Conservation (phyloP, 2,888 invertebrate species). For the Cephus rjabovi region DNA sequence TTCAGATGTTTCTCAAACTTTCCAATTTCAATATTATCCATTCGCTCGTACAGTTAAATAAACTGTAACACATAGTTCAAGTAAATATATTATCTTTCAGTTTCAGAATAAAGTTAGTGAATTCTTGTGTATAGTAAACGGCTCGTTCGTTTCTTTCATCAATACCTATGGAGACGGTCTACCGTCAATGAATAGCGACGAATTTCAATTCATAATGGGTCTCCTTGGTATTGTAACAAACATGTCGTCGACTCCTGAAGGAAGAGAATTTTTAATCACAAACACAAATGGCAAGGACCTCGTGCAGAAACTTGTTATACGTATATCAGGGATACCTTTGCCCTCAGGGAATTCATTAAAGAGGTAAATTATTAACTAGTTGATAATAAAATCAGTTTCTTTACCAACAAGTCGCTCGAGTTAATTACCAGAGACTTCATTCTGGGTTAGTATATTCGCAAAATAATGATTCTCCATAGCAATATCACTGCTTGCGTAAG, state of each 20-base stretch:
- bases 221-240: conserved; percentile 63
- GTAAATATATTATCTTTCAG: conserved; percentile 21
- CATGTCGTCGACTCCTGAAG: conserved; percentile 58
- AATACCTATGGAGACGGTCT: conserved; percentile 55
- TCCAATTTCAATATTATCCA: not conserved
- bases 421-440: not conserved
- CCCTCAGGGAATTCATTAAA: conserved; percentile 55
- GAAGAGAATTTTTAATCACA: conserved; percentile 59
- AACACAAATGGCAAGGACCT: conserved; percentile 56
- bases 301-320: conserved; percentile 52
- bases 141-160: conserved; percentile 60
- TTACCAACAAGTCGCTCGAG: not conserved
- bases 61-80: not conserved
- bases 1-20: not conserved
- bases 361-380: conserved; percentile 38
- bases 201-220: conserved; percentile 61
- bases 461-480: not conserved
- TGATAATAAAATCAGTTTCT: not conserved
- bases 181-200: conserved; percentile 55
- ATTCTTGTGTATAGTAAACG: conserved; percentile 59
- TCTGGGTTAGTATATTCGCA: not conserved
- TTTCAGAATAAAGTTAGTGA: conserved; percentile 56
- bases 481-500: not conserved
- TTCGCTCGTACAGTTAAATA: not conserved
- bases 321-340: conserved; percentile 50